Evolutionary conservation across 2,113 vertebrate genomes (phyloP).

Genomic region (Tursiops truncatus): DNA sequence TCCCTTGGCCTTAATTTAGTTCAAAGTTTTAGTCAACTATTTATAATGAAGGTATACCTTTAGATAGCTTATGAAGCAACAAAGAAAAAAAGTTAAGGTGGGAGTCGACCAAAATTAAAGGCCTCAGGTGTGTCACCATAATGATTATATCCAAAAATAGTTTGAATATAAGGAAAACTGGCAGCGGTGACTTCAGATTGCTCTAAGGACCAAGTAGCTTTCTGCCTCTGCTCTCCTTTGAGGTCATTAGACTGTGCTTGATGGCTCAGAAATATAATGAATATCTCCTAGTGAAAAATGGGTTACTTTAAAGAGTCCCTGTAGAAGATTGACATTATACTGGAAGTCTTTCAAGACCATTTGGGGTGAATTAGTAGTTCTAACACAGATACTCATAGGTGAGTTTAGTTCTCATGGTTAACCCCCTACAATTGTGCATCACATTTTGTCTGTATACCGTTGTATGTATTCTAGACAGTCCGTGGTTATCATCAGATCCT

Average conservation of each 20-base stretch:
- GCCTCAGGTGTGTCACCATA: not conserved
- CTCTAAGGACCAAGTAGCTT: not conserved
- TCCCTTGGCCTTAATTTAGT: not conserved
- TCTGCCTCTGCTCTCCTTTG: not conserved
- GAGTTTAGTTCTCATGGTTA: not conserved
- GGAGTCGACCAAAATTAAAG: not conserved
- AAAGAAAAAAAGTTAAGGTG: not conserved
- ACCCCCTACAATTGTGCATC: not conserved
- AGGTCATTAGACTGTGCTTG: not conserved
- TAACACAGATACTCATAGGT: not conserved
- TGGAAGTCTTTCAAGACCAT: not conserved
- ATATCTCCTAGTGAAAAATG: not conserved
- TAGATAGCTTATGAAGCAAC: not conserved
- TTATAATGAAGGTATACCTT: not conserved
- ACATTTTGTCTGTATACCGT: accelerated
- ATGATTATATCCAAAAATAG: not conserved
- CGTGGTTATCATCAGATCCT: accelerated
- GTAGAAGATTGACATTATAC: no score
- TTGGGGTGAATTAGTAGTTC: not conserved
- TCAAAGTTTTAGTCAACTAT: not conserved
- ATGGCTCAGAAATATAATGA: not conserved
- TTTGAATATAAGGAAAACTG: not conserved
- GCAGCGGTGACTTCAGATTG: not conserved
- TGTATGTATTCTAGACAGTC: no score
- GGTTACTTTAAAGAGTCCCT: not conserved